Conservation (phyloP, 2,113 vertebrate species). For the Plectropomus leopardus region DNA sequence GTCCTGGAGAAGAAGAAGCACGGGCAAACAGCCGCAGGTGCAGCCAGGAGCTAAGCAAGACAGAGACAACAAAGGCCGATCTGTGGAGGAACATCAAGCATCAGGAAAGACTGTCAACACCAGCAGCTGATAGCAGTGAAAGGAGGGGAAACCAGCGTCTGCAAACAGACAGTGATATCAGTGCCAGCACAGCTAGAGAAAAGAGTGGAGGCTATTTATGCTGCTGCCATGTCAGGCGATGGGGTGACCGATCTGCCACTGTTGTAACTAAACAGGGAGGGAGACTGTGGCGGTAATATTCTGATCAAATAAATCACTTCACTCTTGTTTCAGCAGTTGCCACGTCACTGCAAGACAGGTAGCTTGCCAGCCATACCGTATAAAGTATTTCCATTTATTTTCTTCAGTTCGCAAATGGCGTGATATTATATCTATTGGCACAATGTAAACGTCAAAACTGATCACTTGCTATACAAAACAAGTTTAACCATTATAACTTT, state of each 20-base stretch:
- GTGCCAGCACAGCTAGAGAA: slow-evolving; percentile 4
- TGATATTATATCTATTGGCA: not conserved
- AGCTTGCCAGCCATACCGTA: not conserved
- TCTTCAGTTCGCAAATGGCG: not conserved
- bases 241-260: slow-evolving; percentile 12
- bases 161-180: slow-evolving; percentile 36
- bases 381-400: not conserved
- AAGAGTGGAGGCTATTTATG: slow-evolving; percentile 13
- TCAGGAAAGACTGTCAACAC: slow-evolving; percentile 52
- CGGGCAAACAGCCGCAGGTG: slow-evolving; percentile 58
- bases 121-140: slow-evolving; percentile 24
- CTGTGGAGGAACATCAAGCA: slow-evolving; percentile 43
- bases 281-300: not conserved
- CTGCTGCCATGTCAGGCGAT: slow-evolving; percentile 8
- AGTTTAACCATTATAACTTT: not conserved
- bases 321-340: not conserved
- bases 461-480: not conserved
- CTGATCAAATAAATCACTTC: not conserved
- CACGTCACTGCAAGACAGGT: not conserved
- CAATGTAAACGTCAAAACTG: not conserved
- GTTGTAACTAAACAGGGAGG: not conserved
- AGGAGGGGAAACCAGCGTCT: slow-evolving; percentile 19
- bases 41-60: slow-evolving; percentile 42
- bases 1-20: slow-evolving; percentile 20
- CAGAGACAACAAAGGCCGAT: slow-evolving; percentile 55